Evolutionary conservation across 2,113 vertebrate genomes (phyloP), one percentile per base, ranked within the genome.

Genomic region (Phalacrocorax carbo): DNA sequence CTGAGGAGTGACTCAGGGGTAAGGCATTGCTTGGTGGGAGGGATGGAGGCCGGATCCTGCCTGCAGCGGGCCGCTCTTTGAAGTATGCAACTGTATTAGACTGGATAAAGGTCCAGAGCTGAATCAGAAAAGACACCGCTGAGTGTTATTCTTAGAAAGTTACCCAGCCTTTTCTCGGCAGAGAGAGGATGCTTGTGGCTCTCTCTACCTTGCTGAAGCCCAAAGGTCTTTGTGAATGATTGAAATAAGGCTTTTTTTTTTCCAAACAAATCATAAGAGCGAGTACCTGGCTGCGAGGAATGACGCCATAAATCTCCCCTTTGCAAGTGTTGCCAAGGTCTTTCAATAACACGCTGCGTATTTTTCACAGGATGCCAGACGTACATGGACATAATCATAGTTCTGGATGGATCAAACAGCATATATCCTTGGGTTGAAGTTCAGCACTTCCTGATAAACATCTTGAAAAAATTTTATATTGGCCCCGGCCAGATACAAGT

Each of bases 381-480:
- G 0, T 99, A 99, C 97, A 99, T 99, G 99, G 99, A 99, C 96
- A 99, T 99, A 21, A 97, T 99, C 88, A 99, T 99, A 4, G 99
- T 99, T 26, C 97, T 99, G 97, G 99, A 99, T 4, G 99, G 99
- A 20, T 99, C 99, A 75, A 99, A 99, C 97, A 99, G 99, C 96
- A 99, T 99, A 66, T 99, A 99, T 55, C 99, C 99, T 2, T 99
- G 99, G 99, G 99, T 98, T 20, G 99, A 99, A 87, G 99, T 99
- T n/a, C 99, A 99, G 86, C 98, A 99, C 93, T 99, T 99, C 96
- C 98, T 99, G 93, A 99, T 99, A 93, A 99, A 99, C 93, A 98
- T 99, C 97, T 97, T 99, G 76, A 98, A 99, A 60, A 99, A 99
- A 97, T 99, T 99, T 86, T 99, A 99, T 96, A 99, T 99, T 2